A percentile compares a stretch with the other conserved stretches of the same genome.
phyloP scores from a whole-genome alignment of 2,113 vertebrate species.

The Ictalurus furcatus region DNA sequence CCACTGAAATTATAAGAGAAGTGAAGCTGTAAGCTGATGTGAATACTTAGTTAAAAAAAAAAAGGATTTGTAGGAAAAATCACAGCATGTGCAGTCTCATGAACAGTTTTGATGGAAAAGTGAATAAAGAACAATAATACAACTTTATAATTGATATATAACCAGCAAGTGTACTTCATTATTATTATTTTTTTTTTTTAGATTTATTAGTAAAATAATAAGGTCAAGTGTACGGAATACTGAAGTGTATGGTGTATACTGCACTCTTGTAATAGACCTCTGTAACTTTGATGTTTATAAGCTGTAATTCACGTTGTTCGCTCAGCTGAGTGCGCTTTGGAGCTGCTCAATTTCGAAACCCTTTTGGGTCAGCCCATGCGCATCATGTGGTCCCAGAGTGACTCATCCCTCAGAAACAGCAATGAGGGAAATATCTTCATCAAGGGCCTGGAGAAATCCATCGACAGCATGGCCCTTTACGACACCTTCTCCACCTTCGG shows the following conservation, averaged over 20 bases:
- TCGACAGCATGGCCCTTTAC: conserved; percentile 97
- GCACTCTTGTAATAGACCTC: neutral
- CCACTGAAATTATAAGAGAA: neutral
- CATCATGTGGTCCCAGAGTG: conserved; percentile 98
- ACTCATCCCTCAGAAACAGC: conserved; percentile 93
- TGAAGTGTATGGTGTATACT: neutral
- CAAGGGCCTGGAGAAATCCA: conserved; percentile 97
- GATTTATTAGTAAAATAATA: neutral
- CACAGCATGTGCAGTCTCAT: neutral
- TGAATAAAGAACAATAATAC: neutral
- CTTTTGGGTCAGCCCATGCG: conserved; percentile 95
- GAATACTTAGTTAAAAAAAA: neutral
- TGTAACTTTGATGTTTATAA: neutral
- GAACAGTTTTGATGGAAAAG: neutral
- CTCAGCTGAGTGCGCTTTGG: conserved; percentile 91
- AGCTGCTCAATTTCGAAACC: conserved; percentile 98
- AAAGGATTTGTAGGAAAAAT: neutral
- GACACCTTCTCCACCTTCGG: conserved; percentile 98
- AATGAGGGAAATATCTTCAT: conserved; percentile 98
- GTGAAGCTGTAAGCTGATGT: neutral
- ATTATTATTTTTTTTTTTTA: neutral
- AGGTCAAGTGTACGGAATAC: neutral
- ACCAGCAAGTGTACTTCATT: neutral
- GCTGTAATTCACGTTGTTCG: neutral
- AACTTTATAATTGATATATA: neutral